These are phyloP conservation scores for Noctua fimbriata DNA, from an alignment of 2,888 invertebrate genomes.

Conservation along the genomic window DNA sequence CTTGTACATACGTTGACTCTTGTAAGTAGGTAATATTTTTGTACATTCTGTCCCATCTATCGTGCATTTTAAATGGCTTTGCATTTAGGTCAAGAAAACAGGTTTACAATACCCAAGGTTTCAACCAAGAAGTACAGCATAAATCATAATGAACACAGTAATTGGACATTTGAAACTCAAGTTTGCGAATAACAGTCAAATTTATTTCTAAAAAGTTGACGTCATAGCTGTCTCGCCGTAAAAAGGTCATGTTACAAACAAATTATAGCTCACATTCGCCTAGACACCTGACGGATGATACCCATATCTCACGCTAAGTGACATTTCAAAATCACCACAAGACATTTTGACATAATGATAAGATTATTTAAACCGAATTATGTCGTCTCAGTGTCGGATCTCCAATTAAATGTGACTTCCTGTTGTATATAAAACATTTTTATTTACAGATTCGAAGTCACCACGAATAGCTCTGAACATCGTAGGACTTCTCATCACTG, in stretches of 20 bases:
- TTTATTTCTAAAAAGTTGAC: slow-evolving; percentile 35
- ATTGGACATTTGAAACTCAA: slow-evolving; percentile 3
- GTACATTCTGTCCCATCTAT: background rate
- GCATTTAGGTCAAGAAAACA: background rate
- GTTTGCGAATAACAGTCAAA: slow-evolving; percentile 8
- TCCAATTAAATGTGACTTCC: slow-evolving; percentile 52
- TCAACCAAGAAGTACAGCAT: background rate
- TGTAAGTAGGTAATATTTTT: background rate
- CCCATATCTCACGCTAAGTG: slow-evolving; percentile 43
- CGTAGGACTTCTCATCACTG: slow-evolving; percentile 93
- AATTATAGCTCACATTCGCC: slow-evolving; percentile 39
- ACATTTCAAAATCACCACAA: slow-evolving; percentile 49
- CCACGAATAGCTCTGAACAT: slow-evolving; percentile 92
- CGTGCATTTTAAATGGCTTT: background rate
- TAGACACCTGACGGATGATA: slow-evolving; percentile 41
- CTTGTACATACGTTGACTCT: background rate
- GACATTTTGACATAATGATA: slow-evolving; percentile 50
- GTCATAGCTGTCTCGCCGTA: slow-evolving; percentile 21
- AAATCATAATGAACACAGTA: background rate
- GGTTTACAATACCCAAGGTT: background rate
- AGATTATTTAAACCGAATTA: slow-evolving; percentile 54
- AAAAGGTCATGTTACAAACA: slow-evolving; percentile 52
- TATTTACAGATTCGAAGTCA: slow-evolving; percentile 87
- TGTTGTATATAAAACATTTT: slow-evolving; percentile 34
- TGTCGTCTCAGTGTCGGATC: slow-evolving; percentile 42